Conservation (phyloP, 1,140 invertebrate species). For the Scaptomyza pallida region DNA sequence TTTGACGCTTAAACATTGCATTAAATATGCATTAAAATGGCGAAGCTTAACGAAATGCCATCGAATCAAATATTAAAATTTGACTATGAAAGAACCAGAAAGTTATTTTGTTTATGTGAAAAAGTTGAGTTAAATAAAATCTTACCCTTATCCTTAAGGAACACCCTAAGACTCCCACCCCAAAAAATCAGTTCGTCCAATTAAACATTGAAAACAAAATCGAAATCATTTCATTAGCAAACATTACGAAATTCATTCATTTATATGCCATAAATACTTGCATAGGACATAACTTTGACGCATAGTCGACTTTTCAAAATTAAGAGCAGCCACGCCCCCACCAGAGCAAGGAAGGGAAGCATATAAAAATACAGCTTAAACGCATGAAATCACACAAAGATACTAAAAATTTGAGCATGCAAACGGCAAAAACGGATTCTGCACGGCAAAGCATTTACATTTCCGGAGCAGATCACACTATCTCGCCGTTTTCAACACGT, state of each 20-base stretch:
- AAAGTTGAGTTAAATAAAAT: too few species aligned
- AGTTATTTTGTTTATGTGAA: too few species aligned
- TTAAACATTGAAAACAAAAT: slow-evolving; percentile 71
- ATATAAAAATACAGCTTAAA: slow-evolving; percentile 80
- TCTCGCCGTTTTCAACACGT: too few species aligned
- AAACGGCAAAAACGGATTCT: slow-evolving; percentile 63
- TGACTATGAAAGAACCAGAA: too few species aligned
- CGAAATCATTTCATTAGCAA: slow-evolving; percentile 77
- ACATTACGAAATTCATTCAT: slow-evolving; percentile 66
- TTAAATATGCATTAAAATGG: slow-evolving; percentile 77
- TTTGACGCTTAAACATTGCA: slow-evolving; percentile 71
- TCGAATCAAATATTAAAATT: slow-evolving; percentile 73
- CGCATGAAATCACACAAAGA: slow-evolving; percentile 81
- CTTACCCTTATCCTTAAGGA: too few species aligned
- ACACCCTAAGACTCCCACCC: too few species aligned
- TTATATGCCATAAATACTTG: slow-evolving; percentile 80
- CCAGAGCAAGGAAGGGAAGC: slow-evolving; percentile 22
- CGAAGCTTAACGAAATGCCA: slow-evolving; percentile 34
- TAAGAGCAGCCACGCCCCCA: slow-evolving; percentile 38
- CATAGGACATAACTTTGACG: slow-evolving; percentile 67
- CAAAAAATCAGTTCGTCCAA: slow-evolving; percentile 40
- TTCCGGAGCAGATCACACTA: too few species aligned
- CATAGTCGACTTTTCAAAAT: slow-evolving; percentile 80
- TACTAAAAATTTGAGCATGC: slow-evolving; percentile 79
- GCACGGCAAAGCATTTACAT: too few species aligned